Base-by-base conservation (phyloP, 2,888 invertebrate genomes). In the Bombylius discolor region DNA sequence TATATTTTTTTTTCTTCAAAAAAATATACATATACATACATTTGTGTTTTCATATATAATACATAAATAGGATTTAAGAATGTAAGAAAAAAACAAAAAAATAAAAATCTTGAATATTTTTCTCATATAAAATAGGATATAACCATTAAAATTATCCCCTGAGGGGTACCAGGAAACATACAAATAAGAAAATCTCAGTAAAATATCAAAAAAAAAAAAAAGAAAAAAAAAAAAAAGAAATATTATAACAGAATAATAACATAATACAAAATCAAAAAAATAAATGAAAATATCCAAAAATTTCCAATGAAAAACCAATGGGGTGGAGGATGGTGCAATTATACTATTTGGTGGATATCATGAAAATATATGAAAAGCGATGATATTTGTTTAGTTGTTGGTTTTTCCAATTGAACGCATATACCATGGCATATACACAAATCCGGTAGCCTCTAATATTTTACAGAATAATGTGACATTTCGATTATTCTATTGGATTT, bases 401-500 rank as follows among this genome's bases (percentile, higher is more conserved):
- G 23, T 23, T 23, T 23, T 23, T 23, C 23, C 23, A 23, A 23
- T 23, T 23, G 23, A 23, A 23, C 23, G 23, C 23, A 23, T 23
- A 23, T 23, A 39, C 39, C 34, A 8, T 44, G 55, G 34, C 49
- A 23, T 23, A 23, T 54, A 59, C 56, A 56, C 54, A 59, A 59
- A 57, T 59, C 59, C 54, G 61, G 60, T 59, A 58, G 59, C 62
- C 60, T 63, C 66, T 66, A 67, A 73, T 72, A 72, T 72, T 72
- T 72, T 71, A 72, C 70, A 69, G 69, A 70, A 68, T 73, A 72
- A 73, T 72, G 73, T 71, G 73, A 72, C 72, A 72, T 72, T 72
- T 73, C 72, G 72, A 73, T 72, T 72, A 72, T 72, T 72, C 72
- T 69, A 71, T 72, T 71, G 71, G 72, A 71, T 71, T 71, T 71